Base-by-base conservation (phyloP, 2,888 invertebrate genomes). In the Apamea sordens region DNA sequence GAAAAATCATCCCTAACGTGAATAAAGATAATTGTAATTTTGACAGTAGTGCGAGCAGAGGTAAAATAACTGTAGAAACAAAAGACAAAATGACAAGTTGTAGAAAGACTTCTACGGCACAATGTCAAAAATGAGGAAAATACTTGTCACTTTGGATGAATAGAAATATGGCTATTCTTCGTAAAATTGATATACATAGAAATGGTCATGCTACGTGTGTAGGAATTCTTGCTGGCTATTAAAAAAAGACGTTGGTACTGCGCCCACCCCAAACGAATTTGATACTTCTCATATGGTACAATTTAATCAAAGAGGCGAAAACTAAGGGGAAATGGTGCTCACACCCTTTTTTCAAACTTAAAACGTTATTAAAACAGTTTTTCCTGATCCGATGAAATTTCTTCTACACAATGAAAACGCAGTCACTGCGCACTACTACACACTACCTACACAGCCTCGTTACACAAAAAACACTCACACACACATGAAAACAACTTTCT, bases 401-500 rank as follows among this genome's bases (percentile, higher is more conserved):
- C 28, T 4, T 41, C 7, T 21, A 32, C 8, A n/a, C 21, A 53
- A 44, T 18, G 13, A 3, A 56, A 71, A 65, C 24, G 5, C 5
- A 44, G 1, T 28, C 6, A 13, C 13, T 44, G 7, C 56, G 15
- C 15, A 36, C 28, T 24, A 15, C 7, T 15, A 61, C 24, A 44
- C 11, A 68, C n/a, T n/a, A 59, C 28, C 36, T 15, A 53, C 36
- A n/a, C 50, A 68, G 36, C 41, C 41, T 36, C 36, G 36, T 36
- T 36, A 36, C n/a, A 47, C 8, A 24, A 41, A 32, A 53, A n/a
- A 56, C 28, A 0, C 15, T 21, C 70, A 61, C 44, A 64, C 41
- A 47, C 18, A 28, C 0, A 64, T 15, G 70, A 65, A 18, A 73
- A 67, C 13, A 86, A 50, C 65, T 73, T 73, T 83, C 65, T 82